Percentiles rank a stretch among this genome's conserved stretches.
Conservation (phyloP, 2,797 vertebrate species). For the Oreochromis mossambicus region DNA sequence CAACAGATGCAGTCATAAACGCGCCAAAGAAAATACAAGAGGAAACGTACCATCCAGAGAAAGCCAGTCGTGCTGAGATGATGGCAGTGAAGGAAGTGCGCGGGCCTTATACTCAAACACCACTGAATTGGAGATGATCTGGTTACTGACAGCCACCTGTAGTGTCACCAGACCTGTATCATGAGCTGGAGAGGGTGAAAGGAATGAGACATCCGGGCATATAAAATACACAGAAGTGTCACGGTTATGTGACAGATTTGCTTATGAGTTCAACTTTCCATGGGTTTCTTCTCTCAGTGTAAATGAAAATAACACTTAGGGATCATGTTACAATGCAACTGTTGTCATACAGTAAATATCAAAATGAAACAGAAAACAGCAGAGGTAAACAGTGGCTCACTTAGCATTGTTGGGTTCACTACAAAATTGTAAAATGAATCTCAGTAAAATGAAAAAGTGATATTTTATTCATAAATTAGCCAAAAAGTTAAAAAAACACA, state of each 20-base stretch:
- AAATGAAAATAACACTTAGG: not conserved
- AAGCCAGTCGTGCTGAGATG: constrained; percentile 98
- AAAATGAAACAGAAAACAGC: not conserved
- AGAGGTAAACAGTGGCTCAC: not conserved
- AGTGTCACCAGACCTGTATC: constrained; percentile 98
- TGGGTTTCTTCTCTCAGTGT: not conserved
- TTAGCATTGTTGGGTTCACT: not conserved
- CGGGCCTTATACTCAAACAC: constrained; percentile 99
- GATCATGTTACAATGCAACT: not conserved
- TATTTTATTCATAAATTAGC: not conserved
- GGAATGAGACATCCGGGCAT: not conserved
- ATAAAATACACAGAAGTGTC: not conserved
- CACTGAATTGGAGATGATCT: constrained; percentile 99
- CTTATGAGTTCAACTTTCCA: not conserved
- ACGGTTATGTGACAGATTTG: not conserved
- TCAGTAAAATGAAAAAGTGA: not conserved
- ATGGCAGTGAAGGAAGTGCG: constrained; percentile 93
- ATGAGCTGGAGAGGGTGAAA: constrained; percentile 79
- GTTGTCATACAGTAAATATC: not conserved
- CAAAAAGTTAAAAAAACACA: not conserved
- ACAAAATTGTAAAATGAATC: not conserved
- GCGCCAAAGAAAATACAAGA: not conserved
- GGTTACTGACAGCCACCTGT: constrained; percentile 97
- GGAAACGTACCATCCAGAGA: constrained; percentile 90
- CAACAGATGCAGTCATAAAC: not conserved